phyloP scores from a whole-genome alignment of 2,113 vertebrate species.

The Melanostigma gelatinosum region DNA sequence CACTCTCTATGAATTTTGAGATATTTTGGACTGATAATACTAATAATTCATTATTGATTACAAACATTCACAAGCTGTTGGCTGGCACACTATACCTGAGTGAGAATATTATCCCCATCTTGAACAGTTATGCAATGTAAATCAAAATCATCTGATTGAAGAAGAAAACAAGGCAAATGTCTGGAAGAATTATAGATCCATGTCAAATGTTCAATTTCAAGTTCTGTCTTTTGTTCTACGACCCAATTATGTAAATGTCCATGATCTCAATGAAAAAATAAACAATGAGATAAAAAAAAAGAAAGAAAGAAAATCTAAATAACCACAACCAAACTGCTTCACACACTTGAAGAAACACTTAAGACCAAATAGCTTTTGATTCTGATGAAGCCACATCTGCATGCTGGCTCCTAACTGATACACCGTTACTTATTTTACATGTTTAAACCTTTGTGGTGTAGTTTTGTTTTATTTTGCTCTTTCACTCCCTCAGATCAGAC shows the following conservation, averaged over 20 bases:
- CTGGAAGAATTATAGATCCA: conserved; percentile 91
- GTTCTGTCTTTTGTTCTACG: conserved; percentile 91
- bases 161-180: conserved; percentile 86
- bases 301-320: conserved; percentile 54
- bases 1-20: conserved; percentile 83
- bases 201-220: conserved; percentile 92
- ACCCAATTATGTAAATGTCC: conserved; percentile 88
- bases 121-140: conserved; percentile 94
- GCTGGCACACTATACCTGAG: conserved; percentile 99
- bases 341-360: conserved; percentile 96
- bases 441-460: conserved; percentile 60
- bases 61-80: conserved; percentile 99
- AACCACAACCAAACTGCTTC: conserved; percentile 91
- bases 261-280: conserved; percentile 81
- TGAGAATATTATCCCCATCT: conserved; percentile 96
- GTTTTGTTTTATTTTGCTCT: conserved; percentile 62
- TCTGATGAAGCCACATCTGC: conserved; percentile 93
- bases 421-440: conserved; percentile 73
- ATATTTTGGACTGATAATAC: conserved; percentile 76
- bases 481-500: conserved; percentile 61
- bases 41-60: conserved; percentile 90
- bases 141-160: conserved; percentile 91
- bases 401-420: conserved; percentile 94
- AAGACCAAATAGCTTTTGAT: conserved; percentile 98
- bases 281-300: conserved; percentile 83